These are phyloP conservation scores for Oasisia sp. DNA, from an alignment of 2,888 invertebrate genomes.

Conservation along the genomic window DNA sequence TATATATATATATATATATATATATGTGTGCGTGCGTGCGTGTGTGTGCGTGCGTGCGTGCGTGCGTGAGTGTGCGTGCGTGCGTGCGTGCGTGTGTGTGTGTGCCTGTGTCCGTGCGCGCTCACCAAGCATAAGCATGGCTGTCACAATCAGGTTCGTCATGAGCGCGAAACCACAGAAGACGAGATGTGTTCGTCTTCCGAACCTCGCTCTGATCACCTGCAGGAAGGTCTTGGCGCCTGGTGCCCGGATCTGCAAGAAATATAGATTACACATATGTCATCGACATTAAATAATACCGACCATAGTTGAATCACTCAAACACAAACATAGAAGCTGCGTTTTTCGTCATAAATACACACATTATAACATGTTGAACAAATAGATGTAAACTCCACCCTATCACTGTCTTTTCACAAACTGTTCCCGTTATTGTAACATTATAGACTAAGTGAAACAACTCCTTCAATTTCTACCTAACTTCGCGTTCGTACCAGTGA, in stretches of 20 bases:
- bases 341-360: not conserved
- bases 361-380: not conserved
- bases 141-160: conserved; percentile 65
- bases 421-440: too few species aligned
- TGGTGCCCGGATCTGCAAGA: conserved; percentile 56
- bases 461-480: too few species aligned
- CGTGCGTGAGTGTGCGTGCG: too few species aligned
- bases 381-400: not conserved
- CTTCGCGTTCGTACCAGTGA: too few species aligned
- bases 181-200: conserved; percentile 58
- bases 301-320: not conserved
- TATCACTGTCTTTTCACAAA: not conserved
- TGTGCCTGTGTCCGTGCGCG: too few species aligned
- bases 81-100: too few species aligned
- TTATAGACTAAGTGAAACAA: too few species aligned
- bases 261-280: not conserved
- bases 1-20: too few species aligned
- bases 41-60: too few species aligned
- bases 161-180: conserved; percentile 62
- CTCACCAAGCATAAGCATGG: conserved; percentile 63
- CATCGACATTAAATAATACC: not conserved
- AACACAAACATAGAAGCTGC: not conserved
- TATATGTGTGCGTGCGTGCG: too few species aligned
- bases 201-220: conserved; percentile 63
- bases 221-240: conserved; percentile 66